A percentile compares a stretch with the other conserved stretches of the same genome.
phyloP scores from a whole-genome alignment of 2,888 invertebrate species.

The Aradus depressus region DNA sequence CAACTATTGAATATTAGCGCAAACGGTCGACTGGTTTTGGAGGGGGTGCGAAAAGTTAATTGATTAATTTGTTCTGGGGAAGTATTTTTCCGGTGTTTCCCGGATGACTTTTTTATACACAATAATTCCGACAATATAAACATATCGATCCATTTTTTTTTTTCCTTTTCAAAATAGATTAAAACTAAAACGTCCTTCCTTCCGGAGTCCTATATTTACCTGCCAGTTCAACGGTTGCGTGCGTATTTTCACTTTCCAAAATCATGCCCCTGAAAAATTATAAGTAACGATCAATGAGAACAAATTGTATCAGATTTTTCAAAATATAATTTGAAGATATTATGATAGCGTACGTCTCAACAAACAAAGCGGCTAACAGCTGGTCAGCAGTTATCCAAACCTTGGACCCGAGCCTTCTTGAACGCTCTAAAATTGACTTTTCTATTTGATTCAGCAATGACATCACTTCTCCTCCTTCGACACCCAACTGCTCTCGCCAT shows the following conservation, averaged over 20 bases:
- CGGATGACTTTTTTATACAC: too few species aligned
- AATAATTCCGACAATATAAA: too few species aligned
- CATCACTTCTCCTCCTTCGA: constrained; percentile 18
- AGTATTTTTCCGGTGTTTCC: too few species aligned
- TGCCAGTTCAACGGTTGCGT: constrained; percentile 22
- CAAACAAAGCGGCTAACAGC: constrained; percentile 20
- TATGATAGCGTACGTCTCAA: constrained; percentile 3
- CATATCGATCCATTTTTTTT: too few species aligned
- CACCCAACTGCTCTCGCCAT: constrained; percentile 24
- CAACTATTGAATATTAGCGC: too few species aligned
- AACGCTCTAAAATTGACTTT: constrained; percentile 21
- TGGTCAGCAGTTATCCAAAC: constrained; percentile 25
- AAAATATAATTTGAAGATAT: too few species aligned
- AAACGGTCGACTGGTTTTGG: too few species aligned
- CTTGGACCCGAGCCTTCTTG: constrained; percentile 19
- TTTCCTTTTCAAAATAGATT: not conserved
- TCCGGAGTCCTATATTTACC: constrained; percentile 25
- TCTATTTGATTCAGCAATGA: constrained; percentile 25
- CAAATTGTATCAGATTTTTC: too few species aligned
- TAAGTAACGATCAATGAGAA: not conserved
- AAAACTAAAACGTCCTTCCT: too few species aligned
- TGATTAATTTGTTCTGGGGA: too few species aligned
- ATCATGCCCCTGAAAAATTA: constrained; percentile 13
- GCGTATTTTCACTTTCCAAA: constrained; percentile 1
- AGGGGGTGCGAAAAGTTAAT: too few species aligned